These are phyloP conservation scores for Dryobotodes eremita DNA, from an alignment of 2,888 invertebrate species.

Conservation along the genomic window DNA sequence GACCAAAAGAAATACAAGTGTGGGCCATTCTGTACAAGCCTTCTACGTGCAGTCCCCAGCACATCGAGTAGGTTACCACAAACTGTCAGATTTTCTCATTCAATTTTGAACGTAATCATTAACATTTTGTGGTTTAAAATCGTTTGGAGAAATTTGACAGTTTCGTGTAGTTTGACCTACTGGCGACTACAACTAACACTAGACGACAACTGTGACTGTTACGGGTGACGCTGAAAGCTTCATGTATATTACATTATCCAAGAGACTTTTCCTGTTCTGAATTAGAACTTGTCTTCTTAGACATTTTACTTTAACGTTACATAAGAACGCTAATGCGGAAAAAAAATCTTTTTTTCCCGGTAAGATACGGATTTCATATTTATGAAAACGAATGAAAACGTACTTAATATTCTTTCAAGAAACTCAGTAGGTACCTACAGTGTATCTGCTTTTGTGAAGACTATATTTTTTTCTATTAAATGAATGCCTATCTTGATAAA, in stretches of 20 bases:
- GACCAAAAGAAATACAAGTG: neutral
- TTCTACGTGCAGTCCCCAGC: neutral
- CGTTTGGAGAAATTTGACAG: no score
- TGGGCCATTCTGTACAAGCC: conserved; percentile 3
- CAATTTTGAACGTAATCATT: no score
- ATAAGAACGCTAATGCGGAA: neutral
- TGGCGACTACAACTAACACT: neutral
- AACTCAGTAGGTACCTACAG: neutral
- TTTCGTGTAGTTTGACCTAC: no score
- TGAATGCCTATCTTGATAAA: neutral
- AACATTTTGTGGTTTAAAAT: no score
- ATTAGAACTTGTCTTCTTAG: conserved; percentile 8
- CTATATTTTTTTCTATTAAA: neutral
- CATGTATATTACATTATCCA: conserved; percentile 2
- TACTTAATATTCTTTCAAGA: neutral
- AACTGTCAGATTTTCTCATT: no score
- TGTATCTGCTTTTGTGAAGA: neutral
- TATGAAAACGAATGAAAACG: neutral
- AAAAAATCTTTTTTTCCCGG: neutral
- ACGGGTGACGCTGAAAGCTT: neutral
- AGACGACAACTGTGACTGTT: neutral
- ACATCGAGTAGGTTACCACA: no score
- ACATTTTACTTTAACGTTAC: conserved; percentile 1
- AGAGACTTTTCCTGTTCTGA: conserved; percentile 12
- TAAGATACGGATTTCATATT: neutral